phyloP scores from a whole-genome alignment of 2,888 invertebrate genomes.

The Drosophila tanythrix region DNA sequence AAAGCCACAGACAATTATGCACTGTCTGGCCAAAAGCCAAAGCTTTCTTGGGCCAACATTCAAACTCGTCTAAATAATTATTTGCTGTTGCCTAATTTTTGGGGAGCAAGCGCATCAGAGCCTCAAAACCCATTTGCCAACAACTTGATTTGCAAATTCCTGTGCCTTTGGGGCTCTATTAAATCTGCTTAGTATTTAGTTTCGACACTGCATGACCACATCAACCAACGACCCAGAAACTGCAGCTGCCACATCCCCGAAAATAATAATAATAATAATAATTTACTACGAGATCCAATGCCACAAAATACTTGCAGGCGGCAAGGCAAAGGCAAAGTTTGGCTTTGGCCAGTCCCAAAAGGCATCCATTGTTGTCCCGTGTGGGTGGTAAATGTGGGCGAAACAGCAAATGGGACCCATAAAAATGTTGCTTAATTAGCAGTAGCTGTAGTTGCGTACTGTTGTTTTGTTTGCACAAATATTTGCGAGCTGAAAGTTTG shows the following conservation, averaged over 20 bases:
- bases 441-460: constrained; percentile 32
- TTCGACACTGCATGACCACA: constrained; percentile 67
- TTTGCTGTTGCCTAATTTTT: constrained; percentile 60
- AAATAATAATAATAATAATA: constrained; percentile 65
- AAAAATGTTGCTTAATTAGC: constrained; percentile 52
- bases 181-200: constrained; percentile 68
- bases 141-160: constrained; percentile 47
- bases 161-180: constrained; percentile 24
- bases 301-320: constrained; percentile 47
- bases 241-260: constrained; percentile 51
- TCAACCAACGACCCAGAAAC: constrained; percentile 43
- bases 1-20: constrained; percentile 60
- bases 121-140: constrained; percentile 60
- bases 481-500: constrained; percentile 15
- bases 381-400: neutral
- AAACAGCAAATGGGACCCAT: constrained; percentile 3
- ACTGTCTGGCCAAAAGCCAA: constrained; percentile 4
- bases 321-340: constrained; percentile 29
- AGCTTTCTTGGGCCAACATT: constrained; percentile 18
- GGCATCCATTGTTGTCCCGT: constrained; percentile 20
- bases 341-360: constrained; percentile 9
- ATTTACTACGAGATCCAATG: constrained; percentile 62
- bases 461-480: constrained; percentile 28
- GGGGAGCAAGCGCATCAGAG: constrained; percentile 34
- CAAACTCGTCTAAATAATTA: constrained; percentile 61